These are phyloP conservation scores for Probaryconus sp. DNA, from an alignment of 1,140 invertebrate species.

Conservation along the genomic window DNA sequence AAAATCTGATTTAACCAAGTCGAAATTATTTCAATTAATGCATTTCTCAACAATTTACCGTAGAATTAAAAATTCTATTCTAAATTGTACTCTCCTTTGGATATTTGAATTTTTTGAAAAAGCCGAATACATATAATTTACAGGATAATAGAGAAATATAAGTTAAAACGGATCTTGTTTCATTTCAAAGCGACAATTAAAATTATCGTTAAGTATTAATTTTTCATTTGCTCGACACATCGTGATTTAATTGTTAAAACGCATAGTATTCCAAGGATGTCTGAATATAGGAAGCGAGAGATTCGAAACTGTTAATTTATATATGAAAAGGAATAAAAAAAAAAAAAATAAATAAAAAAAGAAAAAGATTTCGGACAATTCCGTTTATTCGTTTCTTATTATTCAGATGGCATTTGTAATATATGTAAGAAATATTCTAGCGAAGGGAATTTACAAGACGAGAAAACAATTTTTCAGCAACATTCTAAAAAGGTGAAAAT, in stretches of 20 bases:
- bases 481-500: not conserved
- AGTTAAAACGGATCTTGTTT: not conserved
- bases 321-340: too few species aligned
- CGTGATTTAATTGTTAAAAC: conserved; percentile 9
- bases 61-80: too few species aligned
- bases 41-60: too few species aligned
- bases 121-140: too few species aligned
- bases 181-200: not conserved
- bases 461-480: conserved; percentile 9
- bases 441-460: conserved; percentile 27
- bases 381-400: conserved; percentile 40
- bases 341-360: conserved; percentile 13
- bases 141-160: too few species aligned
- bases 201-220: not conserved
- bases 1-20: too few species aligned
- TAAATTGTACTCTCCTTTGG: too few species aligned
- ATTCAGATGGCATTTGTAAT: conserved; percentile 48
- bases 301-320: conserved; percentile 25
- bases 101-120: too few species aligned
- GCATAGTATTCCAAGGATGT: conserved; percentile 23
- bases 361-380: conserved; percentile 19
- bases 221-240: not conserved
- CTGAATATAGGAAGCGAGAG: conserved; percentile 32
- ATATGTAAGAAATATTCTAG: conserved; percentile 54
- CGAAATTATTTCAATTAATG: too few species aligned